These are phyloP conservation scores for Enteromius mattozi DNA, from an alignment of 2,797 vertebrate genomes.

Conservation along the genomic window DNA sequence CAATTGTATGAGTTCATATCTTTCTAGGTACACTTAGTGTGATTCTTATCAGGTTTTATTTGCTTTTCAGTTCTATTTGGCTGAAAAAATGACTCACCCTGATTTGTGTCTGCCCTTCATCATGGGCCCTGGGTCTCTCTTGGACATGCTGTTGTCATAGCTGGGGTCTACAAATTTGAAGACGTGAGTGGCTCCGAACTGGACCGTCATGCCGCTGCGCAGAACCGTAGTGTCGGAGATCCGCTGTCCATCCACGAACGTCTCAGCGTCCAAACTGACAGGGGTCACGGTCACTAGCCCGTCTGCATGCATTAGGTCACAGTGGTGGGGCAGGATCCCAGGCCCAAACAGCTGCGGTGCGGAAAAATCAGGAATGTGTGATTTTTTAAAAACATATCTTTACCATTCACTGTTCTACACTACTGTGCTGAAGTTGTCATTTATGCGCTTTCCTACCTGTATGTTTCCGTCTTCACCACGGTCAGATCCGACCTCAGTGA, in stretches of 20 bases:
- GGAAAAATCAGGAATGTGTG: conserved; percentile 7
- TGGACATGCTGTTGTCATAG: conserved; percentile 87
- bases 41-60: not conserved
- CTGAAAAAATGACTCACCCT: conserved; percentile 60
- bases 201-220: conserved; percentile 91
- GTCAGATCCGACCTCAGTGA: conserved; percentile 96
- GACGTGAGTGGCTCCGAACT: conserved; percentile 91
- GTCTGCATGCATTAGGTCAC: conserved; percentile 94
- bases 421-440: not conserved
- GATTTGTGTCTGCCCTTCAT: conserved; percentile 85
- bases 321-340: conserved; percentile 94
- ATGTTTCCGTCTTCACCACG: conserved; percentile 91
- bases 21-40: not conserved
- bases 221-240: conserved; percentile 92
- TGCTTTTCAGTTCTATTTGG: not conserved
- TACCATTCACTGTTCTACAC: not conserved
- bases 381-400: not conserved
- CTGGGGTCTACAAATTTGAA: conserved; percentile 98
- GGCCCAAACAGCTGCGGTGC: conserved; percentile 86
- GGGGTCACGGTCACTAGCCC: conserved; percentile 95
- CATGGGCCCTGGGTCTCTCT: conserved; percentile 84
- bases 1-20: not conserved
- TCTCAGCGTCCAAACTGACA: conserved; percentile 89
- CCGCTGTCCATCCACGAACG: conserved; percentile 91
- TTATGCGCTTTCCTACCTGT: conserved; percentile 79